Base-by-base conservation (phyloP, 2,888 invertebrate genomes). In the Ganaspis brasiliensis region DNA sequence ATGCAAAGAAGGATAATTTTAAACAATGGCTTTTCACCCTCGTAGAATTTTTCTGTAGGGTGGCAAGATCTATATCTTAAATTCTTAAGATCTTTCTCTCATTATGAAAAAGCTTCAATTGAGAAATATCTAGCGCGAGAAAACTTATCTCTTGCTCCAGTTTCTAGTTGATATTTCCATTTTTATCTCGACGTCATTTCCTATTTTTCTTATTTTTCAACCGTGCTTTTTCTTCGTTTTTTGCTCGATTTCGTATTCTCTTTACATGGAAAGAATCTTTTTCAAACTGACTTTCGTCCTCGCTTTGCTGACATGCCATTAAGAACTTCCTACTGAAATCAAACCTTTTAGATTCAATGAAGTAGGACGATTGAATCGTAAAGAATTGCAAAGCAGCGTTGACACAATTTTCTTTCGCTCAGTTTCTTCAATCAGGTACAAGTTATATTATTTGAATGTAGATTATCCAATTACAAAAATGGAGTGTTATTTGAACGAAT, bases 1-100 rank as follows among this genome's bases (percentile, higher is more conserved):
- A 83, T 80, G 83, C 78, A 81, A 83, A 83, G 71, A 73, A 74
- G 71, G 49, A 56, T 67, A 75, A 75, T 80, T 80, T 82, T 80
- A 81, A 83, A 82, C 80, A 81, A 82, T 78, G 82, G 78, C 73
- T 72, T 70, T 78, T 76, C 72, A 61, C 73, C 82, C 78, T 71
- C 77, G n/a, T 16, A 40, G 70, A 76, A 76, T 75, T 72, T 81
- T 79, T 73, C 74, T 76, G 71, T 61, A 79, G 81, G 74, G 74
- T 56, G 74, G 71, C 61, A 16, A 57, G 72, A 73, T 72, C 74
- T 70, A 76, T 49, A 21, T 73, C 73, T 52, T 55, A 57, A 57
- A 40, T 31, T 35, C 73, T 56, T 56, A 74, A 45, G 78, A 78
- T 78, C 78, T 74, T 73, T 74, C 75, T 77, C 78, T 81, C 81